Evolutionary conservation across 2,888 invertebrate species (phyloP).

Genomic region (Petrophora chlorosata): DNA sequence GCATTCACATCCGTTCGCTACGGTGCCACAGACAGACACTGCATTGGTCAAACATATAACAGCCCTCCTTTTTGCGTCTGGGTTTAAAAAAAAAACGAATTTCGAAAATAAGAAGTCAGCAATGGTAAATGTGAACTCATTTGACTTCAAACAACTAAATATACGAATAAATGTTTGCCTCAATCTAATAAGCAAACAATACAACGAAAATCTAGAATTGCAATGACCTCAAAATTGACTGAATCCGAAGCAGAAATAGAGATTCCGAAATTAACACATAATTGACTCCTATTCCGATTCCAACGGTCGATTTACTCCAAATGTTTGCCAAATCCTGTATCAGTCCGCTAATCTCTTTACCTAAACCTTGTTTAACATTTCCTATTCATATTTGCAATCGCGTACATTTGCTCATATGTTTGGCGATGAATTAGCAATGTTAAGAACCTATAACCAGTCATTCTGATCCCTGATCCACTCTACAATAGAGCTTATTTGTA

Average conservation of each 20-base stretch:
- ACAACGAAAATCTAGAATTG: neutral
- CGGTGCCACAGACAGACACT: too few species aligned
- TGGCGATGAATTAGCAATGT: constrained; percentile 40
- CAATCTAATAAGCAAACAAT: too few species aligned
- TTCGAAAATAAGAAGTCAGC: too few species aligned
- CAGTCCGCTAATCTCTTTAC: constrained; percentile 34
- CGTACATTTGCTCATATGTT: constrained; percentile 37
- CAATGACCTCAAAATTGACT: neutral
- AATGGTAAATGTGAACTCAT: too few species aligned
- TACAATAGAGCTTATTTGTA: neutral
- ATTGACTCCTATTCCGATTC: constrained; percentile 9
- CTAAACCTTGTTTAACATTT: constrained; percentile 27
- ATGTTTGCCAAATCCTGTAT: constrained; percentile 26
- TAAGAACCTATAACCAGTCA: constrained; percentile 18
- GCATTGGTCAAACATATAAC: too few species aligned
- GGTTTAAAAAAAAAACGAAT: too few species aligned
- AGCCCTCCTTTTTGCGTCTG: too few species aligned
- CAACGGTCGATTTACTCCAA: constrained; percentile 15
- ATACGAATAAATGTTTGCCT: too few species aligned
- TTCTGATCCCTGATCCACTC: constrained; percentile 1
- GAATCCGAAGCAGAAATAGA: neutral
- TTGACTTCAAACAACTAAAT: too few species aligned
- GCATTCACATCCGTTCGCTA: too few species aligned
- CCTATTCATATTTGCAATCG: constrained; percentile 41
- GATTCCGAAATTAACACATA: constrained; percentile 5